Conservation (phyloP, 1,140 invertebrate species). For the Rhopalosiphum maidis region DNA sequence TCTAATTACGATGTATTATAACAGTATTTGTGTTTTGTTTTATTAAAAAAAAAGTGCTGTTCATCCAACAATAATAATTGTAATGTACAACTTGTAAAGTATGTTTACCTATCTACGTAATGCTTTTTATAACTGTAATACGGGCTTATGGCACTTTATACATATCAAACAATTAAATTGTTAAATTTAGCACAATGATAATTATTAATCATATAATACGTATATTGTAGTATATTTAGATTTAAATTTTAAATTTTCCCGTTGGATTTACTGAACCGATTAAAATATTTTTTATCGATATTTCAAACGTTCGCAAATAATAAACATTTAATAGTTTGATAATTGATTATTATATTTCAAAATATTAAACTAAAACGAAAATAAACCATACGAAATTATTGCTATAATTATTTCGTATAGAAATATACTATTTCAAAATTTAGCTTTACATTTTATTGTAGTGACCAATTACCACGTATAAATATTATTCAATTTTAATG, state of each 20-base stretch:
- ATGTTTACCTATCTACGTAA: no score
- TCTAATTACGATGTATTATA: background rate
- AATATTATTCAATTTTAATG: background rate
- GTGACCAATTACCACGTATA: background rate
- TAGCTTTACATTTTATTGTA: no score
- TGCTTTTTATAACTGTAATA: no score
- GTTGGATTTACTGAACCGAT: no score
- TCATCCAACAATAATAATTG: no score
- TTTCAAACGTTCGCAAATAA: no score
- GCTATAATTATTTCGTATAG: background rate
- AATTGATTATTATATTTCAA: background rate
- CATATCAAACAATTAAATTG: background rate
- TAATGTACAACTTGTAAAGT: no score
- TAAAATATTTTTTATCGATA: no score
- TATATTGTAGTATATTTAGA: no score
- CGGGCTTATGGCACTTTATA: background rate
- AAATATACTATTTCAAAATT: background rate
- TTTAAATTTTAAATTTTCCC: no score
- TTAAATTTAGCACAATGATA: background rate
- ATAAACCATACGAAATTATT: background rate
- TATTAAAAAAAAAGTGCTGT: background rate
- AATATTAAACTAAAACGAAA: background rate
- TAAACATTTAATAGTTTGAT: background rate
- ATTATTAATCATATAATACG: no score
- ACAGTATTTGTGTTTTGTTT: background rate